Evolutionary conservation across 2,113 vertebrate species (phyloP).

Genomic region (Atractosteus spatula): DNA sequence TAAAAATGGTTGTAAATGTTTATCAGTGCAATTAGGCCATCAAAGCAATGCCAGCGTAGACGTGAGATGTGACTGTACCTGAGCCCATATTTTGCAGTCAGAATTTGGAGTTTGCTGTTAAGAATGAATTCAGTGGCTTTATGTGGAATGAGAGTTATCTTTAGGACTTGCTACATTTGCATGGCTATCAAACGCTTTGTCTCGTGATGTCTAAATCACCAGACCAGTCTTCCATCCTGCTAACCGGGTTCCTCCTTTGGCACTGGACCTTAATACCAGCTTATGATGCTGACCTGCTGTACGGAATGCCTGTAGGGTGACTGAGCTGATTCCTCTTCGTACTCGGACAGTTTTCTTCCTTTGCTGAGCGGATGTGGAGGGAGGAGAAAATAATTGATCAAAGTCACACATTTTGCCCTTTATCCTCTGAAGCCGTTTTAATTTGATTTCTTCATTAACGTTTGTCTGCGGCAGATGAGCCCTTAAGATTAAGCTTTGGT

Average conservation of each 20-base stretch:
- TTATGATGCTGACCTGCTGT: not conserved
- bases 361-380: not conserved
- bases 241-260: conserved; percentile 6
- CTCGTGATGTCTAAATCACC: not conserved
- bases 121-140: too few species aligned
- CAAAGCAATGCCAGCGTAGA: too few species aligned
- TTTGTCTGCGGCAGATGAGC: conserved; percentile 16
- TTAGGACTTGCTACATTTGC: not conserved
- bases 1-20: too few species aligned
- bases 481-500: conserved; percentile 30
- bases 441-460: conserved; percentile 27
- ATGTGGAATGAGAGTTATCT: not conserved
- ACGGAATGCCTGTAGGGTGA: not conserved
- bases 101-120: too few species aligned
- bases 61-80: too few species aligned
- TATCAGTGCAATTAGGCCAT: too few species aligned
- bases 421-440: conserved; percentile 2
- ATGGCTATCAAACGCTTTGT: not conserved
- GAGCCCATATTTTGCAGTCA: too few species aligned
- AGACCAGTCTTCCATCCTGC: not conserved
- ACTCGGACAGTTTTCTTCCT: not conserved
- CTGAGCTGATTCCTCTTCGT: not conserved
- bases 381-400: not conserved
- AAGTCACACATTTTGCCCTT: not conserved
- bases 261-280: conserved; percentile 2